Conservation (phyloP, 1,140 invertebrate genomes). For the Drosophila yakuba region DNA sequence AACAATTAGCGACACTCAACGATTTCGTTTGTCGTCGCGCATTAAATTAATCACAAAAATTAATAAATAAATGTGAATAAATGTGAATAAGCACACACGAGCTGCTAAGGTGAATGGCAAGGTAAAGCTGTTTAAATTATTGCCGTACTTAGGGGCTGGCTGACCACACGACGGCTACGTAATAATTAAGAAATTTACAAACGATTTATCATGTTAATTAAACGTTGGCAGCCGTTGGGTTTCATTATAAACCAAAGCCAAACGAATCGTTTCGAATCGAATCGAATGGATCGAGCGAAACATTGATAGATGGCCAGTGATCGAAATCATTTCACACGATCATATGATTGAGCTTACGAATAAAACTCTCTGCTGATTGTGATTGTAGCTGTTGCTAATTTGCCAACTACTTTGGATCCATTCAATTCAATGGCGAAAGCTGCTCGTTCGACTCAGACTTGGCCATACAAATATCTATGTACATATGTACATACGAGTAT, state of each 20-base stretch:
- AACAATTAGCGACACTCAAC: slow-evolving; percentile 73
- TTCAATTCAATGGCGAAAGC: slow-evolving; percentile 64
- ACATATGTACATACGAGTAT: too few relatives aligned
- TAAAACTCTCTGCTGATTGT: slow-evolving; percentile 49
- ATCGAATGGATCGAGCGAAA: slow-evolving; percentile 17
- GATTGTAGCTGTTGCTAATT: slow-evolving; percentile 71
- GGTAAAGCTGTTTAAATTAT: slow-evolving; percentile 31
- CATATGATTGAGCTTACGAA: slow-evolving; percentile 50
- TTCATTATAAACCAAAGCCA: slow-evolving; percentile 23
- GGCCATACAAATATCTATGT: not conserved
- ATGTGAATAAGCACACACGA: slow-evolving; percentile 36
- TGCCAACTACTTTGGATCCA: slow-evolving; percentile 68
- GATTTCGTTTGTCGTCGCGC: slow-evolving; percentile 56
- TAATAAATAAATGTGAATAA: slow-evolving; percentile 71
- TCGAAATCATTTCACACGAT: slow-evolving; percentile 81
- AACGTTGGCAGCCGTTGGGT: slow-evolving; percentile 61
- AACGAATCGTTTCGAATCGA: slow-evolving; percentile 13
- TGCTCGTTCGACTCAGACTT: slow-evolving; percentile 39
- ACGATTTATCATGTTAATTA: slow-evolving; percentile 81
- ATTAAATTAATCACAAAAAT: slow-evolving; percentile 70
- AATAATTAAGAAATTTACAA: slow-evolving; percentile 83
- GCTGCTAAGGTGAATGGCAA: slow-evolving; percentile 74
- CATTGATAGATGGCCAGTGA: slow-evolving; percentile 75
- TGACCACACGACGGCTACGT: slow-evolving; percentile 65
- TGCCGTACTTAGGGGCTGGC: slow-evolving; percentile 38